These are phyloP conservation scores for Tetranychus piercei DNA, from an alignment of 2,888 invertebrate species.

Conservation along the genomic window DNA sequence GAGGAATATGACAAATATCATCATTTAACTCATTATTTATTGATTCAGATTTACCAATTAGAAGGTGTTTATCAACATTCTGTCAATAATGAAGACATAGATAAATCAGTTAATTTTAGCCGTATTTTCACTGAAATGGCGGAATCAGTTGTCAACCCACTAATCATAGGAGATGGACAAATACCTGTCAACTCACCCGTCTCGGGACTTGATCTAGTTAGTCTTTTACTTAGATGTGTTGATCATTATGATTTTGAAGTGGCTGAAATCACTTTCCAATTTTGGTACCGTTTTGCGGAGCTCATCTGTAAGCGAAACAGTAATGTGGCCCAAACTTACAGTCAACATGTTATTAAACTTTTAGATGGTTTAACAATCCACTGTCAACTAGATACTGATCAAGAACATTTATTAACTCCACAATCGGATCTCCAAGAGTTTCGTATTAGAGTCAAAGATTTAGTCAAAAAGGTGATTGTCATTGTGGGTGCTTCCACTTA, in stretches of 20 bases:
- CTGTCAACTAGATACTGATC: conserved; percentile 84
- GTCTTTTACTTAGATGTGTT: conserved; percentile 71
- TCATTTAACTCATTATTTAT: conserved; percentile 56
- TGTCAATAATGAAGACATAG: conserved; percentile 78
- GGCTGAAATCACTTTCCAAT: conserved; percentile 71
- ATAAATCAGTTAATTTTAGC: conserved; percentile 74
- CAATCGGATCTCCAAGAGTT: conserved; percentile 68
- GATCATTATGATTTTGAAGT: conserved; percentile 95
- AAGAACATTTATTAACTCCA: conserved; percentile 59
- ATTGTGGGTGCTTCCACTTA: conserved; percentile 80
- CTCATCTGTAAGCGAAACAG: conserved; percentile 51
- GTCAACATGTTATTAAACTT: conserved; percentile 7
- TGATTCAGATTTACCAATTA: conserved; percentile 56
- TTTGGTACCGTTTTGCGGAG: conserved; percentile 91
- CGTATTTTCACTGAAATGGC: conserved; percentile 83
- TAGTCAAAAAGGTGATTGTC: conserved; percentile 90
- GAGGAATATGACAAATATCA: conserved; percentile 41
- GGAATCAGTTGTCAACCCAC: conserved; percentile 58
- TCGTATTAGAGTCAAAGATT: conserved; percentile 66
- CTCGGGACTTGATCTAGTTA: conserved; percentile 50
- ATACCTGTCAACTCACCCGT: conserved; percentile 24
- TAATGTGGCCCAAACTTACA: neutral
- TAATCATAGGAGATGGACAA: conserved; percentile 13
- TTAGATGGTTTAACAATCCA: conserved; percentile 43
- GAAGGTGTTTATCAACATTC: conserved; percentile 73